These are phyloP conservation scores for Pseudorasbora parva DNA, from an alignment of 2,113 vertebrate species.

Conservation along the genomic window DNA sequence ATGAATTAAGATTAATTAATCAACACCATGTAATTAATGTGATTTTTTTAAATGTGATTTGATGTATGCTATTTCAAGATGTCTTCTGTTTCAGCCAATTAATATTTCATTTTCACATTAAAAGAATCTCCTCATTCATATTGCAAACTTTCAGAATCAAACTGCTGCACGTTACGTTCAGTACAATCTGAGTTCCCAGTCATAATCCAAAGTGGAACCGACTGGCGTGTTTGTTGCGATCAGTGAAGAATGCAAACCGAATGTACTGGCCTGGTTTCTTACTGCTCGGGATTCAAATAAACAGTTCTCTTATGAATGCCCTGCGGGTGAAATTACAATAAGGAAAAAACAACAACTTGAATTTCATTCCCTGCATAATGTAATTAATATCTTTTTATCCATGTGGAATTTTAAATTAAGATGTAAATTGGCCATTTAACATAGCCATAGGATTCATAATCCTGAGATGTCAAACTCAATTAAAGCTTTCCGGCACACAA, in stretches of 20 bases:
- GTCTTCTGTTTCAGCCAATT: not conserved
- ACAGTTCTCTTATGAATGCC: slow-evolving; percentile 70
- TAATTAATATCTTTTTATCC: slow-evolving; percentile 82
- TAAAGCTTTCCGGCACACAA: slow-evolving; percentile 73
- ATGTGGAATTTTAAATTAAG: slow-evolving; percentile 83
- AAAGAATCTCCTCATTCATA: not conserved
- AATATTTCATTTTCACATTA: not conserved
- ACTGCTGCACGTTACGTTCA: not conserved
- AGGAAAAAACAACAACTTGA: slow-evolving; percentile 66
- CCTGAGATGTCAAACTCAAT: slow-evolving; percentile 82
- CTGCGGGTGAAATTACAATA: slow-evolving; percentile 75
- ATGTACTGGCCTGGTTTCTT: slow-evolving; percentile 17
- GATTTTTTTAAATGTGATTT: too few relatives aligned
- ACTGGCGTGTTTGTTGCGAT: not conserved
- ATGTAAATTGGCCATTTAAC: slow-evolving; percentile 83
- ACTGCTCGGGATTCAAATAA: slow-evolving; percentile 66
- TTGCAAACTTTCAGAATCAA: not conserved
- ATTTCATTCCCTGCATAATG: slow-evolving; percentile 76
- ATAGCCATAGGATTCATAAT: slow-evolving; percentile 81
- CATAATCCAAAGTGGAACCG: not conserved
- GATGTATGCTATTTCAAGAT: not conserved
- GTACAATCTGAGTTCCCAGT: slow-evolving; percentile 16
- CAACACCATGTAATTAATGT: too few relatives aligned
- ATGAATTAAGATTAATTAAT: too few relatives aligned
- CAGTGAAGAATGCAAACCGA: slow-evolving; percentile 16